These are phyloP conservation scores for Nasua narica DNA, from an alignment of 2,797 vertebrate genomes.

Conservation along the genomic window DNA sequence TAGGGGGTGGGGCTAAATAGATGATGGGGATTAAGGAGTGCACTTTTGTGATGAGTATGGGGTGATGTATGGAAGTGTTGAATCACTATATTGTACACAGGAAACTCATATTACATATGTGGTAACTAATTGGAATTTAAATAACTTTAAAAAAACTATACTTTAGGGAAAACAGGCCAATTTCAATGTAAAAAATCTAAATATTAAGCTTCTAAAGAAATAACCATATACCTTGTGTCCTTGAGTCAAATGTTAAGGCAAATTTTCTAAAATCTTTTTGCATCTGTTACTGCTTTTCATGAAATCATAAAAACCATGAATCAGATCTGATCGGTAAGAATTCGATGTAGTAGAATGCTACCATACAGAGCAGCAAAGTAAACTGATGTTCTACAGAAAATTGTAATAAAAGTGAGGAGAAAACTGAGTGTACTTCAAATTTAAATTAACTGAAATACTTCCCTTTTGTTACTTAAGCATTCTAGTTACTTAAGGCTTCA, in stretches of 20 bases:
- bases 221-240: not conserved
- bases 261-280: not conserved
- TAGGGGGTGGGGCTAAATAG: not conserved
- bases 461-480: not conserved
- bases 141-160: not conserved
- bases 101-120: not conserved
- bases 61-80: not conserved
- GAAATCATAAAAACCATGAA: not conserved
- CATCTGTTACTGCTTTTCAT: not conserved
- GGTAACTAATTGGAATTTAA: not conserved
- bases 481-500: not conserved
- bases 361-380: not conserved
- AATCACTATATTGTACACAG: not conserved
- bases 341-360: not conserved
- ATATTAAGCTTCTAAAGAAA: not conserved
- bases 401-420: not conserved
- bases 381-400: not conserved
- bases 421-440: not conserved
- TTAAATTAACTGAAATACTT: not conserved
- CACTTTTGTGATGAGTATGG: not conserved
- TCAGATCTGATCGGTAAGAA: not conserved
- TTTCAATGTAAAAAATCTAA: not conserved
- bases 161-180: not conserved
- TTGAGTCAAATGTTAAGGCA: not conserved
- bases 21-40: not conserved